These are phyloP conservation scores for Serinus canaria DNA, from an alignment of 2,113 vertebrate genomes.

Conservation along the genomic window DNA sequence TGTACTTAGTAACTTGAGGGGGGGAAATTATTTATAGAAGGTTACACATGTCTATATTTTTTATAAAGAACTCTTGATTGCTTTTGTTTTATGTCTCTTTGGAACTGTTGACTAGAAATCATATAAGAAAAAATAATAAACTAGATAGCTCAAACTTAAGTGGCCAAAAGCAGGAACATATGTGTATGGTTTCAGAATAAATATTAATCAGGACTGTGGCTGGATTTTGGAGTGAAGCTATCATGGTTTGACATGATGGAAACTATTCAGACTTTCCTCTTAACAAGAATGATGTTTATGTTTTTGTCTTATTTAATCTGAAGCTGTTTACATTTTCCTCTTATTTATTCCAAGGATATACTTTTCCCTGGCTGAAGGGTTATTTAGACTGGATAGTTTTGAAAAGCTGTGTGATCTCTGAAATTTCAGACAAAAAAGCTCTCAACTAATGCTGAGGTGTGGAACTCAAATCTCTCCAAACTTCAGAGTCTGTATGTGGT, in stretches of 20 bases:
- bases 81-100: constrained; percentile 30
- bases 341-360: not conserved
- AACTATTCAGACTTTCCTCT: not conserved
- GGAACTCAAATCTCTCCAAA: not conserved
- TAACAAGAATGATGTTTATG: not conserved
- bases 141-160: not conserved
- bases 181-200: not conserved
- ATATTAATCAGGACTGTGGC: not conserved
- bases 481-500: not conserved
- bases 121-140: constrained; percentile 30
- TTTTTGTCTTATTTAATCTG: not conserved
- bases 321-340: not conserved
- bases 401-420: not conserved
- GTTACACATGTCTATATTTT: constrained; percentile 12
- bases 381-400: not conserved
- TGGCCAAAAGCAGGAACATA: not conserved
- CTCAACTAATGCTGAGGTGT: not conserved
- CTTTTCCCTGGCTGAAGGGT: not conserved
- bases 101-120: constrained; percentile 10
- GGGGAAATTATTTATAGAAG: constrained; percentile 8
- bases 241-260: not conserved
- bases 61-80: constrained; percentile 36
- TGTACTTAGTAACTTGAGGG: constrained; percentile 18
- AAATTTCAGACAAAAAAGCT: not conserved
- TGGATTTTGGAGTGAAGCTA: not conserved